Conservation (phyloP, 2,113 vertebrate species). For the Phaethornis superciliosus region DNA sequence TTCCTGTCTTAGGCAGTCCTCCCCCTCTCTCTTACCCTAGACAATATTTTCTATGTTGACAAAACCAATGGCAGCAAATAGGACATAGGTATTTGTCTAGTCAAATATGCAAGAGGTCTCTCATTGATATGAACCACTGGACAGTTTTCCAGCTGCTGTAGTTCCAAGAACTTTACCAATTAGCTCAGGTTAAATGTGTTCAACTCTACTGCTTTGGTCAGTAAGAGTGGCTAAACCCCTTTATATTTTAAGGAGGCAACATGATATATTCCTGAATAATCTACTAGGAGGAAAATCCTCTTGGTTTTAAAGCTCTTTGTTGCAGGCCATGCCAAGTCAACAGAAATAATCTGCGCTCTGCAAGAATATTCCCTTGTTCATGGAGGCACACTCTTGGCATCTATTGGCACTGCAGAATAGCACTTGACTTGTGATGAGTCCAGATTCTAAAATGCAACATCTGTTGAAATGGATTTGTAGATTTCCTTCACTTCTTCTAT, state of each 20-base stretch:
- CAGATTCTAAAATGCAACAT: not conserved
- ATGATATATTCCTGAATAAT: not conserved
- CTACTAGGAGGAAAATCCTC: not conserved
- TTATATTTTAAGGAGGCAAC: not conserved
- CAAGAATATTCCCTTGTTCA: not conserved
- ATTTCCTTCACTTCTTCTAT: not conserved
- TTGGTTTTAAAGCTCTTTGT: not conserved
- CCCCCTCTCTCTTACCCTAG: not conserved
- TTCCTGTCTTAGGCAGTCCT: not conserved
- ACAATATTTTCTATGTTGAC: not conserved
- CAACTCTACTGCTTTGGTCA: not conserved
- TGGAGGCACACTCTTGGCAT: not conserved
- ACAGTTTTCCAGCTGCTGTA: too few relatives aligned
- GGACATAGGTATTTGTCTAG: not conserved
- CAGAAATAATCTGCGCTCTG: not conserved
- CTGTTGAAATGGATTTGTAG: not conserved
- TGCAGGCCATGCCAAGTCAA: not conserved
- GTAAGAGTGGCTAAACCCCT: not conserved
- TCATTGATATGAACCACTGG: not conserved
- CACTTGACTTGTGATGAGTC: not conserved
- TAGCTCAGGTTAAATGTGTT: not conserved
- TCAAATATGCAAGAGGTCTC: not conserved
- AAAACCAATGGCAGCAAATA: not conserved
- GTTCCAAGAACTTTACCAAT: not conserved
- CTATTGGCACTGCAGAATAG: accelerated